Percentiles rank a stretch among this genome's conserved stretches.
Conservation (phyloP, 2,888 invertebrate species). For the Plemyria rubiginata region DNA sequence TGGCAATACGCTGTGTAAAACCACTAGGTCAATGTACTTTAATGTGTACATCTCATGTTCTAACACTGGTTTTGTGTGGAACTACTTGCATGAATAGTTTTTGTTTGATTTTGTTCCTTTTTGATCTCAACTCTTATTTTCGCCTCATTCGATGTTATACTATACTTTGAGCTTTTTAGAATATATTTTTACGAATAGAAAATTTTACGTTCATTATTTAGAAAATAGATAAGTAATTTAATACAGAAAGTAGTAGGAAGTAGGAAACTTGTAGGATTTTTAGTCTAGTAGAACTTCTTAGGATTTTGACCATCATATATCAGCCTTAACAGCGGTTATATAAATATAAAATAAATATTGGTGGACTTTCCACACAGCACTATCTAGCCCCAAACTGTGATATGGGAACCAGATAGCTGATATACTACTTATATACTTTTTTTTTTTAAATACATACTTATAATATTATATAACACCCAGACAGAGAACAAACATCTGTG, state of each 20-base stretch:
- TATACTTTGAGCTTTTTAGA: background rate
- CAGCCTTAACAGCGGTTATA: no score
- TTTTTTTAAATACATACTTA: no score
- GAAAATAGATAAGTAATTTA: background rate
- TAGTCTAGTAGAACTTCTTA: background rate
- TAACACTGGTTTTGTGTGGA: conserved; percentile 35
- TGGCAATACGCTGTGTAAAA: background rate
- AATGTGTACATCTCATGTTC: conserved; percentile 28
- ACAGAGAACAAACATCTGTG: no score
- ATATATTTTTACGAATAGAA: background rate
- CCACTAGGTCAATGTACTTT: background rate
- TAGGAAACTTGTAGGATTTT: background rate
- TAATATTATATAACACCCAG: no score
- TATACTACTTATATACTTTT: no score
- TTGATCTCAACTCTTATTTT: background rate
- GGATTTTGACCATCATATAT: background rate
- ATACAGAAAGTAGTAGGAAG: no score
- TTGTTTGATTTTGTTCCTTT: conserved; percentile 16
- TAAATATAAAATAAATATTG: no score
- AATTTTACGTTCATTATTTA: background rate
- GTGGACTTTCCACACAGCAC: no score
- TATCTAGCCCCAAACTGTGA: no score
- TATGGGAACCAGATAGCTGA: no score
- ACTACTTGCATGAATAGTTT: conserved; percentile 39
- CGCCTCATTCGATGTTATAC: background rate